Evolutionary conservation across 1,140 invertebrate genomes (phyloP), one percentile per base, ranked within the genome.

Genomic region (Himalopsyche phryganea): DNA sequence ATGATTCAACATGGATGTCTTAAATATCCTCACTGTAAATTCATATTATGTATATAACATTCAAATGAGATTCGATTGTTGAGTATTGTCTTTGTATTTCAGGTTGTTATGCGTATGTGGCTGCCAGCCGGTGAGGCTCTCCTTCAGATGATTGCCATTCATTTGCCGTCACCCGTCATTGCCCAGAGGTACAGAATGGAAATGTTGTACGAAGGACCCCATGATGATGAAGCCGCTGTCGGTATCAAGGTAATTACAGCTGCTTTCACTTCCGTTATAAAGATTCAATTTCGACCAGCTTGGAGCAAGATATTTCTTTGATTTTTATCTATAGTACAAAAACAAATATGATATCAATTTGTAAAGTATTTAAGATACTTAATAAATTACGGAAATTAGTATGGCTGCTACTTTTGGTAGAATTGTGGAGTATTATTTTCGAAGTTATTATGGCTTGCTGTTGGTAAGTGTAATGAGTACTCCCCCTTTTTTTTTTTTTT

Each of bases 141-240:
- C 66, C 91, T 99, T 85, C 95, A 98, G 83, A 99, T 99, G 98
- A 99, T 99, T 80, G 94, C 95, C 75, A 98, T 99, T 72, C 97
- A 99, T 75, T 81, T 99, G 70, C 98, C 98, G 60, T 99, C 97
- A 19, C 98, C 98, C 36, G 96, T 99, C 19, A 94, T 94, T 56
- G 96, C 98, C 60, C 98, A 99, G 78, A 96, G 92, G 71, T 99
- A 99, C 82, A 88, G 98, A 82, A 96, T 96, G 89, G 97, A 98
- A 82, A 92, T 98, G 91, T 82, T 98, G 74, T 98, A 96, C 73
- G 96, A 97, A 84, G 98, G 94, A 77, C 97, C 97, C 51, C 87
- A 87, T 66, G 97, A 99, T 75, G 98, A 99, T 79, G 92, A 96
- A 69, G 95, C 93, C 66, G 96, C 94, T 68, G 67, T 94, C 65